These are phyloP conservation scores for Protonibea diacanthus DNA, from an alignment of 2,797 vertebrate genomes.

Conservation along the genomic window DNA sequence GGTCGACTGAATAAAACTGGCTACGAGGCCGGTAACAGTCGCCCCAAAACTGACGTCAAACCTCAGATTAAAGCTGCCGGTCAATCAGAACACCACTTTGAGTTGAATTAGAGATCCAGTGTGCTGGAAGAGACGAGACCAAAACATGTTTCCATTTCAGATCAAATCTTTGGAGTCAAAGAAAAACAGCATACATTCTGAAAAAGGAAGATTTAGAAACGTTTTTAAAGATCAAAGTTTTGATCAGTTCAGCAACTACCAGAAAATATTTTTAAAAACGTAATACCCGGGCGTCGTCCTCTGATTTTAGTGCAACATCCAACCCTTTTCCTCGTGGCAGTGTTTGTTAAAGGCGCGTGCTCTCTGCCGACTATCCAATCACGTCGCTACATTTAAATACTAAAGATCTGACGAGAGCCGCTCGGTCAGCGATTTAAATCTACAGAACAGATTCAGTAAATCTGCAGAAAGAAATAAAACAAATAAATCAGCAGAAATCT, in stretches of 20 bases:
- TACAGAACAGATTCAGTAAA: neutral
- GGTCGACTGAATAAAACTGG: neutral
- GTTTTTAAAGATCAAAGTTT: neutral
- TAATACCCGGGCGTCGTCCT: conserved; percentile 19
- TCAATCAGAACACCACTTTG: neutral
- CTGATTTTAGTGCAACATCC: conserved; percentile 45
- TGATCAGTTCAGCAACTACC: conserved; percentile 25
- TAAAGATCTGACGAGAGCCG: neutral
- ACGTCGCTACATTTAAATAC: neutral
- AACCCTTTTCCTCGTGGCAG: conserved; percentile 3
- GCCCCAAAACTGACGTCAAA: neutral
- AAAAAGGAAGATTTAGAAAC: neutral
- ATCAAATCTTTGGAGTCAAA: neutral
- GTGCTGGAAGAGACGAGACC: neutral
- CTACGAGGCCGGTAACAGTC: neutral
- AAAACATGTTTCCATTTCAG: neutral
- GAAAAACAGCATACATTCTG: conserved; percentile 7
- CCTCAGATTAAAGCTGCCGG: neutral
- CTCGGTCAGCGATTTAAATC: neutral
- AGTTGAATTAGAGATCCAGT: neutral
- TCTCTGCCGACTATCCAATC: neutral
- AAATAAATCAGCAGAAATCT: neutral
- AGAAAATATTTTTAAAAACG: conserved; percentile 10
- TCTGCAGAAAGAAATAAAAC: neutral
- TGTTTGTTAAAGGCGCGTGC: conserved; percentile 20